Evolutionary conservation across 1,140 invertebrate genomes (phyloP).

Genomic region (Carposina sasakii): DNA sequence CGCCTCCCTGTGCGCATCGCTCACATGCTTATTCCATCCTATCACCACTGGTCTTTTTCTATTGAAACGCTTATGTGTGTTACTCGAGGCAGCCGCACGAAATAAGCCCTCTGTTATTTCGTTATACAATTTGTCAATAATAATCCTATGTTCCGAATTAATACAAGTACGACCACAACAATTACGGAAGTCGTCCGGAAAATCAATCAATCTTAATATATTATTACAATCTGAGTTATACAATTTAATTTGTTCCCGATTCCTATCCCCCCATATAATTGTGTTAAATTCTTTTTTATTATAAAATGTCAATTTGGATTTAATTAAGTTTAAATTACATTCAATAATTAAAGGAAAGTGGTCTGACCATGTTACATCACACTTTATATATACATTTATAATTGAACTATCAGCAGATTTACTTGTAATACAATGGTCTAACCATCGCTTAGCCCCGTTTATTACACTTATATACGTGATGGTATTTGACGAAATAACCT

Average conservation of each 20-base stretch:
- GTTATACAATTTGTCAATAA: neutral
- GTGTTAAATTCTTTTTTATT: neutral
- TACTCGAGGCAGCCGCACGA: neutral
- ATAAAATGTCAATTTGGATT: neutral
- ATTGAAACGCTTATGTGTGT: neutral
- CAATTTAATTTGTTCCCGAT: neutral
- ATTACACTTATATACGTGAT: neutral
- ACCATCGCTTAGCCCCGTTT: neutral
- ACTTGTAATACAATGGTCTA: neutral
- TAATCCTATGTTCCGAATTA: neutral
- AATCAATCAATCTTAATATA: neutral
- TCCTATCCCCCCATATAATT: neutral
- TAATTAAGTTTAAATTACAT: conserved; percentile 3
- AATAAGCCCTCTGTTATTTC: neutral
- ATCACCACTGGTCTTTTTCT: neutral
- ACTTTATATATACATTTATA: neutral
- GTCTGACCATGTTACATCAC: neutral
- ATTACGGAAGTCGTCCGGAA: neutral
- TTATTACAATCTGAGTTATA: neutral
- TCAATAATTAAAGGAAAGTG: conserved; percentile 1
- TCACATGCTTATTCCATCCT: conserved; percentile 1
- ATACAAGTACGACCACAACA: neutral
- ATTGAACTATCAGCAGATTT: neutral
- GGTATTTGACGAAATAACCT: neutral
- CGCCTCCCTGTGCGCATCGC: neutral